Percentiles rank a stretch among this genome's conserved stretches.
Conservation (phyloP, 1,140 invertebrate genomes). For the Teleogryllus occipitalis region DNA sequence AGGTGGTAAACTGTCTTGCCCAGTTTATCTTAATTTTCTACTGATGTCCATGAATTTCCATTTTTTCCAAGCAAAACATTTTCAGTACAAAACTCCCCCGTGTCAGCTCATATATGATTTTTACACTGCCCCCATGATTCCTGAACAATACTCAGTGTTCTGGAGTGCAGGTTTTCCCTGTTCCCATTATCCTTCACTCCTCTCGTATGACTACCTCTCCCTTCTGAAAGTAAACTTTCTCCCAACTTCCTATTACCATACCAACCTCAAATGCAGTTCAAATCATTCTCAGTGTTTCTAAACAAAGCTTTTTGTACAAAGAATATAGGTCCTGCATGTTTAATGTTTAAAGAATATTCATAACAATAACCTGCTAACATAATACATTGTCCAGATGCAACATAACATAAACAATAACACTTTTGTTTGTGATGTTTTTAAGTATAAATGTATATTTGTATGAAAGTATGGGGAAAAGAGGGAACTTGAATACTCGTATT, state of each 20-base stretch:
- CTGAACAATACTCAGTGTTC: neutral
- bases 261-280: neutral
- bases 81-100: neutral
- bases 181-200: neutral
- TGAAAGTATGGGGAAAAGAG: neutral
- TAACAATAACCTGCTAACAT: neutral
- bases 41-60: too few species aligned
- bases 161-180: neutral
- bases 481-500: neutral
- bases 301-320: neutral
- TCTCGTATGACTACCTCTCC: neutral
- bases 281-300: neutral
- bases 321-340: neutral
- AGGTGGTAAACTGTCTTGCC: neutral
- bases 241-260: neutral
- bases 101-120: neutral
- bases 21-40: neutral
- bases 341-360: neutral
- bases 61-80: neutral
- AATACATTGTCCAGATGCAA: neutral
- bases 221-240: neutral
- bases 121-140: neutral
- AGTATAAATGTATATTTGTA: neutral
- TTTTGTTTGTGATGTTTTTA: neutral
- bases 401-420: neutral